Base-by-base conservation (phyloP, 2,113 vertebrate genomes). In the Labeo catla region DNA sequence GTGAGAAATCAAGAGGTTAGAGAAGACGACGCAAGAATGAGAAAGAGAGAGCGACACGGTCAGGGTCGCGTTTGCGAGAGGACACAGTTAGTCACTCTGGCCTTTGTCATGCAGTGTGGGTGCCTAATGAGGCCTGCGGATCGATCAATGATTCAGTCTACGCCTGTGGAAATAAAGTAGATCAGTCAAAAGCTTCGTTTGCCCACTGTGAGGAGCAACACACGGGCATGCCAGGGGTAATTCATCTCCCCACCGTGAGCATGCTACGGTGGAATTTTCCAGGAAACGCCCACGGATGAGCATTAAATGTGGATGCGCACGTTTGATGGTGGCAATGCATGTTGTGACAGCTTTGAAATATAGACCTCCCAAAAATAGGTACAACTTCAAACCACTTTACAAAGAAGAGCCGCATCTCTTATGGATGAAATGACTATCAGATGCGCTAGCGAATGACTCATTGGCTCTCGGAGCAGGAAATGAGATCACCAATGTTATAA, bases 111-210 rank as follows among this genome's bases (percentile, higher is more conserved):
- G 85, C 81, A 77, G 85, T 81, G 61, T 74, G 84, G 90, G 90
- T 91, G 91, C 92, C 92, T 94, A 93, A 95, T 93, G 92, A 94
- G 92, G 93, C 84, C 91, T 91, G 90, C 78, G 61, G 87, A 93
- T 95, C 93, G 91, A 95, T 94, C 93, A 93, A 93, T 90, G 91
- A 93, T 93, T 89, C 91, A 88, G 89, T 93, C 89, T 86, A 84
- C 89, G 91, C 90, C 85, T 87, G 81, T 15, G 89, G 89, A 94
- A 94, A 95, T 94, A 91, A 94, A 94, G 89, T 83, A 91, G 89
- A 95, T 94, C 93, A 90, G 91, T 94, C 93, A 94, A 90, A 83
- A 81, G 59, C 76, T 91, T 39, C 63, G 43, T 57, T 81, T 59
- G 65, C 83, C 76, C 43, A 79, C 81, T 65, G 45, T 59, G 65